Conservation (phyloP, 1,140 invertebrate species). For the Meloidogyne hapla region DNA sequence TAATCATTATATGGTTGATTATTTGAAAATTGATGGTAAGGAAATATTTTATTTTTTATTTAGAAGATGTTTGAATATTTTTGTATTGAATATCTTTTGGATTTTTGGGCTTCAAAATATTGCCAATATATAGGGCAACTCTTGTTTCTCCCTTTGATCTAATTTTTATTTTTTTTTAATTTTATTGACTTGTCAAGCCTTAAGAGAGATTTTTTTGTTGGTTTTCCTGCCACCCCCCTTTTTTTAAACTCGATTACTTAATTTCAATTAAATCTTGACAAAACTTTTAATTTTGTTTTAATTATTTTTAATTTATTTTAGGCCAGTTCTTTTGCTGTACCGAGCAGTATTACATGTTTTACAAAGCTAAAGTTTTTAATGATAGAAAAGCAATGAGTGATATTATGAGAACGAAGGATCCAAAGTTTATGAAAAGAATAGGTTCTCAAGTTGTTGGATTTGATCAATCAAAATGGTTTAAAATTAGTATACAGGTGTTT, state of each 20-base stretch:
- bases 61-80: too few species aligned
- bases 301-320: constrained; percentile 9
- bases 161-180: too few species aligned
- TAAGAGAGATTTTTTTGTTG: too few species aligned
- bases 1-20: constrained; percentile 39
- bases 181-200: too few species aligned
- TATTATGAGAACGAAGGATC: constrained; percentile 30
- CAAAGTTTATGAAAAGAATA: constrained; percentile 38
- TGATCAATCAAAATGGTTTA: constrained; percentile 37
- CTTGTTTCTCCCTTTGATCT: too few species aligned
- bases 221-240: too few species aligned
- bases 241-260: not conserved
- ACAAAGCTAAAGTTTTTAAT: constrained; percentile 31
- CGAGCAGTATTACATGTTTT: constrained; percentile 41
- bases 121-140: too few species aligned
- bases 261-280: not conserved
- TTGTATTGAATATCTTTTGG: too few species aligned
- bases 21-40: constrained; percentile 36
- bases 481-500: constrained; percentile 27
- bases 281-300: not conserved
- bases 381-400: constrained; percentile 15
- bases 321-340: constrained; percentile 24
- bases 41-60: not conserved
- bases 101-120: too few species aligned
- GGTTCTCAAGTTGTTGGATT: constrained; percentile 28